These are phyloP conservation scores for Chaitophorus viminalis DNA, from an alignment of 2,888 invertebrate species.

Conservation along the genomic window DNA sequence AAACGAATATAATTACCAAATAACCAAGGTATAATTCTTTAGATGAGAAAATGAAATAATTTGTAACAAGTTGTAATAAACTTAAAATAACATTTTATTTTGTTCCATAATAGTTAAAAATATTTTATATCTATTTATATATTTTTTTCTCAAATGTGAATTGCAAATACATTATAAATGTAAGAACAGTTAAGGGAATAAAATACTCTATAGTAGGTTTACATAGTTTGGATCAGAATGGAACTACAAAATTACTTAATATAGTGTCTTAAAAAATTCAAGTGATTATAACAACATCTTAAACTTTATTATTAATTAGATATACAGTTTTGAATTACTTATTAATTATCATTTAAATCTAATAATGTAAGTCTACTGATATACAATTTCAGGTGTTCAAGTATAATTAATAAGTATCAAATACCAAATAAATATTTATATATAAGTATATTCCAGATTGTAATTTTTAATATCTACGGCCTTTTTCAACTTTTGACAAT, in stretches of 20 bases:
- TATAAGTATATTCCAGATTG: neutral
- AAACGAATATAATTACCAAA: no score
- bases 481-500: conserved; percentile 1
- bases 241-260: neutral
- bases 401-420: conserved; percentile 2
- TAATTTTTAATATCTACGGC: conserved; percentile 8
- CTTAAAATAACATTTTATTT: neutral
- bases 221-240: neutral
- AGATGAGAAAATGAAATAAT: no score
- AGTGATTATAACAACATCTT: neutral
- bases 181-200: neutral
- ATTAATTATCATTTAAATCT: neutral
- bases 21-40: no score
- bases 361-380: neutral
- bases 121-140: neutral
- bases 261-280: neutral
- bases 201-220: neutral
- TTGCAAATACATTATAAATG: neutral
- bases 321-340: neutral
- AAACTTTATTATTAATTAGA: neutral
- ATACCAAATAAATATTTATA: conserved; percentile 14
- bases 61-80: neutral
- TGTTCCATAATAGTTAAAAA: neutral
- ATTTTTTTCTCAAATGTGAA: neutral
- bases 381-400: neutral